Conservation (phyloP, 2,113 vertebrate species). For the Elephas maximus region DNA sequence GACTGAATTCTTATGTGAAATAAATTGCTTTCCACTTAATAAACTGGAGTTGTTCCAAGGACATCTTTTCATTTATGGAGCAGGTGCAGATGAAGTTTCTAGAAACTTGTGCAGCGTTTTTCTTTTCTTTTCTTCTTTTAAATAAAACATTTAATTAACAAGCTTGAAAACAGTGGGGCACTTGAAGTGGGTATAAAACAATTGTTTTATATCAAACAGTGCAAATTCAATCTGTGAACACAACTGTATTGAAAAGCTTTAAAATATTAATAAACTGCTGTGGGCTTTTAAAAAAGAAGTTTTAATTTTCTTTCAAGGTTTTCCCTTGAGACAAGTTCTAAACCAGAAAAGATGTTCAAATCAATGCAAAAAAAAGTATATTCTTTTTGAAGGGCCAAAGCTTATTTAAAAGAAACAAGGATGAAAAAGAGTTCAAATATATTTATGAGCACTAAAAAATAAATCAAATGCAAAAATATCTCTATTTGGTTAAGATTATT, state of each 20-base stretch:
- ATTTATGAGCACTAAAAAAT: constrained; percentile 75
- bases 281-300: constrained; percentile 87
- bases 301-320: constrained; percentile 93
- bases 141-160: constrained; percentile 92
- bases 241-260: constrained; percentile 88
- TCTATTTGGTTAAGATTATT: constrained; percentile 57
- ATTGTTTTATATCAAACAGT: constrained; percentile 90
- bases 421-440: constrained; percentile 66
- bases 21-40: constrained; percentile 87
- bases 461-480: constrained; percentile 63
- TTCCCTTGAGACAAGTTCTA: constrained; percentile 86
- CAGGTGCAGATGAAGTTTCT: constrained; percentile 92
- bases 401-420: constrained; percentile 75
- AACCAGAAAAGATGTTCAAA: constrained; percentile 82
- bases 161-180: constrained; percentile 88
- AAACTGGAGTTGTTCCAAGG: constrained; percentile 92
- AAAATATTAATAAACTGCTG: constrained; percentile 89
- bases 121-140: background rate
- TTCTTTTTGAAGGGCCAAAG: constrained; percentile 78
- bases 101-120: constrained; percentile 87
- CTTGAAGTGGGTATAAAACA: constrained; percentile 91
- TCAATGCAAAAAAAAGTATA: constrained; percentile 81
- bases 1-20: constrained; percentile 86
- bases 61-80: constrained; percentile 90
- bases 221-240: constrained; percentile 87